Evolutionary conservation across 2,888 invertebrate genomes (phyloP).

Genomic region (Callosobruchus maculatus): DNA sequence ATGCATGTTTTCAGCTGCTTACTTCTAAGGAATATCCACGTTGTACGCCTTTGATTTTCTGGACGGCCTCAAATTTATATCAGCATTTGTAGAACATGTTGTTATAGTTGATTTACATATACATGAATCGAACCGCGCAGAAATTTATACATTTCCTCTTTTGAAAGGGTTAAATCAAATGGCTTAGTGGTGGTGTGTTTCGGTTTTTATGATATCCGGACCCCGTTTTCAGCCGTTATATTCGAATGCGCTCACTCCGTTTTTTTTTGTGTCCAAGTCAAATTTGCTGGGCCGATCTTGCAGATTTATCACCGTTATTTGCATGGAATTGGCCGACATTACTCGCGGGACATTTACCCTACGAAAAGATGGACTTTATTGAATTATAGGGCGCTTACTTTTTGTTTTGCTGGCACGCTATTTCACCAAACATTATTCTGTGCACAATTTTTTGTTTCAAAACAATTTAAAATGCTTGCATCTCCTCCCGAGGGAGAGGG

Average conservation of each 20-base stretch:
- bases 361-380: neutral
- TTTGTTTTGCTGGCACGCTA: neutral
- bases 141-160: slow-evolving; percentile 28
- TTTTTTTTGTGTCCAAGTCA: slow-evolving; percentile 11
- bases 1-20: neutral
- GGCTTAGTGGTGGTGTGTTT: slow-evolving; percentile 11
- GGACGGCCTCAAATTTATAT: slow-evolving; percentile 18
- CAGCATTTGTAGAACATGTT: slow-evolving; percentile 21
- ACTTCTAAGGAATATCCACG: neutral
- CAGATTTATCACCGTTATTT: slow-evolving; percentile 11
- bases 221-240: slow-evolving; percentile 8
- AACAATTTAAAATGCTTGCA: too few relatives aligned
- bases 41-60: neutral
- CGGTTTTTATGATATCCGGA: slow-evolving; percentile 21
- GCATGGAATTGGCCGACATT: slow-evolving; percentile 17
- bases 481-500: too few relatives aligned
- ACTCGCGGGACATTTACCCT: slow-evolving; percentile 17
- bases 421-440: neutral
- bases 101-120: slow-evolving; percentile 24
- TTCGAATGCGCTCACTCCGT: slow-evolving; percentile 14
- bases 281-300: slow-evolving; percentile 10
- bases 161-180: slow-evolving; percentile 20
- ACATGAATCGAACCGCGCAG: slow-evolving; percentile 25
- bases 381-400: neutral
- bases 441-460: too few relatives aligned